Evolutionary conservation across 1,140 invertebrate species (phyloP), one percentile per base, ranked within the genome.

Genomic region (Heliconius hewitsoni): DNA sequence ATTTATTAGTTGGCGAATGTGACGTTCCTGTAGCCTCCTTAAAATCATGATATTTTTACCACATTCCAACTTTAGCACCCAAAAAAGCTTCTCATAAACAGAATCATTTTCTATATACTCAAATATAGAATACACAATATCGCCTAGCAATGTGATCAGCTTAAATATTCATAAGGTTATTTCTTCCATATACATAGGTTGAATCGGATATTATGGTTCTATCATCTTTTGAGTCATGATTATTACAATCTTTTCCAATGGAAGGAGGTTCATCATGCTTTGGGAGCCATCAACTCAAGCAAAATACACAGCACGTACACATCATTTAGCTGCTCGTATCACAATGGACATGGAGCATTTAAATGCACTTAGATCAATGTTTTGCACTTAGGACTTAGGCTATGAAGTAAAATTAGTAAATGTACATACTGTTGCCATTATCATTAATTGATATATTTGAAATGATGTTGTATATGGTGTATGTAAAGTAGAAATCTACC

Each of bases 1-100:
- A 93, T 66, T 90, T 91, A 86, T 92, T 94, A 93, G 91, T 86
- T 92, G 90, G 91, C 93, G 89, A 94, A 93, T 93, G 91, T 93
- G 89, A 86, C 87, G 91, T 93, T 89, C 90, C 87, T 84, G 83
- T 90, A 93, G 91, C 88, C 88, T 91, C 89, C 86, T 88, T 87
- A 89, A 87, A 52, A 46, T 46, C 42, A 46, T 39, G 39, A 76
- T 76, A 27, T 70, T 75, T 52, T 85, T 85, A 87, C 86, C 90
- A 91, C 88, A 84, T 85, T 84, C 85, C 87, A 83, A 85, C 83
- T 81, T 87, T 83, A 76, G 86, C 90, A 91, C 90, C 78, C 79
- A 83, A 90, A 84, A 85, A 84, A 80, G 89, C 90, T 90, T 91
- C 81, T 89, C 90, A 92, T 84, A 81, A 46, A 88, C 86, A 86